These are phyloP conservation scores for Nymphalis c-album DNA, from an alignment of 2,888 invertebrate genomes.

Conservation along the genomic window DNA sequence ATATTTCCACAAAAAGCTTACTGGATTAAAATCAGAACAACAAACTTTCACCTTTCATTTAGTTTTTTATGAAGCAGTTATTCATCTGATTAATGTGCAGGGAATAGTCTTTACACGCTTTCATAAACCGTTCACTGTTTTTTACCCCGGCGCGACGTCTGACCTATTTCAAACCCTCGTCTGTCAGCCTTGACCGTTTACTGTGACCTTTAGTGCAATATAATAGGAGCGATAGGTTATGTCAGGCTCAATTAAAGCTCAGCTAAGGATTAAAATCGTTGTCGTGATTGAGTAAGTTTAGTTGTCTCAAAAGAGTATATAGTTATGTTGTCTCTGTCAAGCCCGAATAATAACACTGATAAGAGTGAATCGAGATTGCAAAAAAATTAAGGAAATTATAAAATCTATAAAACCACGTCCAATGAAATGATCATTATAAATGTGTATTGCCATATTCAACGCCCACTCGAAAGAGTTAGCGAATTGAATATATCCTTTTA, in stretches of 20 bases:
- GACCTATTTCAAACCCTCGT: conserved; percentile 29
- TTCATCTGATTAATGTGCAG: neutral
- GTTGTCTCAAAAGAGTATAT: too few relatives aligned
- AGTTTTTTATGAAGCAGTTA: neutral
- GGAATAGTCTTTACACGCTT: conserved; percentile 14
- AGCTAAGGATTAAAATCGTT: neutral
- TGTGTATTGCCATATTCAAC: too few relatives aligned
- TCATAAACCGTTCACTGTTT: conserved; percentile 18
- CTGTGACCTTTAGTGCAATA: conserved; percentile 21
- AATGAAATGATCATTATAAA: too few relatives aligned
- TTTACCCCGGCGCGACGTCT: conserved; percentile 21
- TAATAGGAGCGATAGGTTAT: neutral
- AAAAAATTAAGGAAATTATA: too few relatives aligned
- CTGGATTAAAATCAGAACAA: neutral
- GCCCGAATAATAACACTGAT: too few relatives aligned
- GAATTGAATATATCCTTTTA: too few relatives aligned
- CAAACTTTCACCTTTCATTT: neutral
- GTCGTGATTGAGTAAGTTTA: too few relatives aligned
- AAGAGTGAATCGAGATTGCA: too few relatives aligned
- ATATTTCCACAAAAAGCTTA: neutral
- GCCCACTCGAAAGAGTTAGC: too few relatives aligned
- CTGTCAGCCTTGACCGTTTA: conserved; percentile 29
- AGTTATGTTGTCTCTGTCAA: too few relatives aligned
- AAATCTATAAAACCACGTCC: too few relatives aligned
- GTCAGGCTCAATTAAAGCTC: conserved; percentile 16